A percentile compares a stretch with the other conserved stretches of the same genome.
Evolutionary conservation across 1,140 invertebrate species (phyloP).

Genomic region (Paralvinella palmiformis): DNA sequence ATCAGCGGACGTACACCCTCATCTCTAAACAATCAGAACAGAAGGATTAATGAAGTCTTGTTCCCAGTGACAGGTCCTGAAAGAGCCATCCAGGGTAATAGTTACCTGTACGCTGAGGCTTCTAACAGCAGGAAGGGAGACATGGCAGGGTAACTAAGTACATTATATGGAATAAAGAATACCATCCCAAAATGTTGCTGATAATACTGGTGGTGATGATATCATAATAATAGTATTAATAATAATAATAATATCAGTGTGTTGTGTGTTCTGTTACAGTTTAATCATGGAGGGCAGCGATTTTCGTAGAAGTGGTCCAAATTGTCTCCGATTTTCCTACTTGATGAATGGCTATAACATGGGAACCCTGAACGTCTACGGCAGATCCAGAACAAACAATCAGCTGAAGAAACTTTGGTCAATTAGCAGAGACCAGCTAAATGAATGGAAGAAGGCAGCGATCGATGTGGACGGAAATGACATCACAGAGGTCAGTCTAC

Average conservation of each 20-base stretch:
- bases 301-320: conserved; percentile 2
- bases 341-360: conserved; percentile 18
- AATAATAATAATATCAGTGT: background rate
- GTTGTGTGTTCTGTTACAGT: conserved; percentile 6
- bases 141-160: conserved; percentile 7
- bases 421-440: conserved; percentile 10
- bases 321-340: conserved; percentile 12
- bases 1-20: too few relatives aligned
- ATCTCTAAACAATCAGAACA: background rate
- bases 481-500: conserved; percentile 12
- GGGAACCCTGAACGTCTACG: conserved; percentile 5
- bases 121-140: background rate
- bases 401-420: background rate
- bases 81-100: background rate
- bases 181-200: background rate
- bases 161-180: background rate
- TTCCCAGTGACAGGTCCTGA: conserved; percentile 15
- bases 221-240: background rate
- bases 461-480: conserved; percentile 13
- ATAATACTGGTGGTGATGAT: background rate
- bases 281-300: conserved; percentile 8
- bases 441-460: conserved; percentile 1
- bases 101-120: conserved; percentile 15
- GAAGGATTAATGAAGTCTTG: background rate
- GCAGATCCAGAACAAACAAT: background rate